These are phyloP conservation scores for Ascaphus truei DNA, from an alignment of 2,113 vertebrate species.

Conservation along the genomic window DNA sequence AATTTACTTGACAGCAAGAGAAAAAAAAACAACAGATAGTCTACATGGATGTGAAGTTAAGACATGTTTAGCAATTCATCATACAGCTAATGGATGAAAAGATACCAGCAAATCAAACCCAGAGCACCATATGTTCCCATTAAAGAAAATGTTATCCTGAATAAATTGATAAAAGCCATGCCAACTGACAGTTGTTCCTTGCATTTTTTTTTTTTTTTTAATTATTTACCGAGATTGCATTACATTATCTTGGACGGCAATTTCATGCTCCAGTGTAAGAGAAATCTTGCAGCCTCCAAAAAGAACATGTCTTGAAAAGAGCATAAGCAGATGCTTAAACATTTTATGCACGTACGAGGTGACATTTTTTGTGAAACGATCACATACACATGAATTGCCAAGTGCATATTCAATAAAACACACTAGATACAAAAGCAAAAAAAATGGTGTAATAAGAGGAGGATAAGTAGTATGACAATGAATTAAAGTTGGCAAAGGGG, in stretches of 20 bases:
- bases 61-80: slow-evolving; percentile 27
- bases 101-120: slow-evolving; percentile 12
- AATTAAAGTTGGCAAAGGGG: too few relatives aligned
- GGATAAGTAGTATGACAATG: too few relatives aligned
- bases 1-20: not conserved
- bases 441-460: too few relatives aligned
- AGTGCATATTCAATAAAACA: too few relatives aligned
- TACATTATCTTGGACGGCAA: not conserved
- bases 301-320: not conserved
- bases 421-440: too few relatives aligned
- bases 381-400: not conserved
- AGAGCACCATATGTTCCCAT: slow-evolving; percentile 6
- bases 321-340: not conserved
- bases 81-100: slow-evolving; percentile 9
- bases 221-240: not conserved
- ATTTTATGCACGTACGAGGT: not conserved
- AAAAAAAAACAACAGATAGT: not conserved
- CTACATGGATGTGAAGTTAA: slow-evolving; percentile 1
- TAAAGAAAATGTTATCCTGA: not conserved
- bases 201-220: too few relatives aligned
- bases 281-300: slow-evolving; percentile 9
- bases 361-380: not conserved
- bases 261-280: slow-evolving; percentile 22
- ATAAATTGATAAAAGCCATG: slow-evolving; percentile 19
- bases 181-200: slow-evolving; percentile 9